Base-by-base conservation (phyloP, 2,888 invertebrate genomes). In the Oligia strigilis region DNA sequence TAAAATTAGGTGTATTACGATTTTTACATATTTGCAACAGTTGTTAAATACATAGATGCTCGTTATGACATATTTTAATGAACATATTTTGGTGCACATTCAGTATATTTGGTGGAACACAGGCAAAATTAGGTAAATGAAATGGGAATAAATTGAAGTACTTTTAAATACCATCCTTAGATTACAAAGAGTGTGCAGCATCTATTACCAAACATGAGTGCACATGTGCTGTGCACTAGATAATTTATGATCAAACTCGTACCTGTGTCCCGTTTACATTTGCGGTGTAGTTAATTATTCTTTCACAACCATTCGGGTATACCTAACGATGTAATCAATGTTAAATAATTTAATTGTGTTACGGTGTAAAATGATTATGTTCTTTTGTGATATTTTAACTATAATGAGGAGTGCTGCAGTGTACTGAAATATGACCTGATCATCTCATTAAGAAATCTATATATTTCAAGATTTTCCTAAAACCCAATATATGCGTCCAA, bases 211-310 rank as follows among this genome's bases (percentile, higher is more conserved):
- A 40, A 81, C 29, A 11, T 9, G 14, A 36, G 36, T 46, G 36
- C 43, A 65, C 52, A 40, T 58, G 8, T 14, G 52, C 40, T 29
- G 19, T 76, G 17, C 19, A 11, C 23, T 58, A 46, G 11, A 36
- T 73, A 72, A 66, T 78, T 88, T 88, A 90, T 84, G 87, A 87
- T 83, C 86, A 88, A 88, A 88, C 88, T 87, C 75, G 82, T 81
- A 78, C 81, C 83, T 84, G 84, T 83, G 84, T 81, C 83, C 81
- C 86, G 86, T 83, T 86, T 85, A 85, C 87, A 87, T 88, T 89
- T 88, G 89, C 64, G 78, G 83, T 82, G 69, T 84, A 70, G 46
- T 84, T 87, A 84, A 86, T 88, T 87, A 87, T 89, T 86, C 85
- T 84, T 87, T 84, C 66, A 74, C 81, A 77, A 17, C 77, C 29